Conservation (phyloP, 2,113 vertebrate species). For the Callorhinus ursinus region DNA sequence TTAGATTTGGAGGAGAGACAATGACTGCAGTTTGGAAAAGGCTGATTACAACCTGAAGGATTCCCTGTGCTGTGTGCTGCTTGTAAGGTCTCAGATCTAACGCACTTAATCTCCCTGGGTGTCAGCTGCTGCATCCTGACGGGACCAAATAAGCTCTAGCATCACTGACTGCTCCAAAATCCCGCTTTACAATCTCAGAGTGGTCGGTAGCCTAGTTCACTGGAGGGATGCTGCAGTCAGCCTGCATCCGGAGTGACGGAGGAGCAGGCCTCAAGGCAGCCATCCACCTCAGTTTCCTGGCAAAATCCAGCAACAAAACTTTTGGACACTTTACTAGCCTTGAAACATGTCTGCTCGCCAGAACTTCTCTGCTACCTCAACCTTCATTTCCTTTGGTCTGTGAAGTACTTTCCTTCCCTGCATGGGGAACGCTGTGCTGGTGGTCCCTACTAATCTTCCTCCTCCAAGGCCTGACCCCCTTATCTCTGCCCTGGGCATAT, state of each 20-base stretch:
- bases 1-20: neutral
- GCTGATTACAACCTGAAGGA: neutral
- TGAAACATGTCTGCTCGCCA: neutral
- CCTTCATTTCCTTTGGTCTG: neutral
- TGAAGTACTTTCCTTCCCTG: neutral
- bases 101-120: neutral
- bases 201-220: neutral
- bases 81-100: neutral
- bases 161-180: neutral
- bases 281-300: neutral
- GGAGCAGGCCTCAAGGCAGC: neutral
- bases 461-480: neutral
- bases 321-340: neutral
- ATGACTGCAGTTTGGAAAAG: neutral
- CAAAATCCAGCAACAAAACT: neutral
- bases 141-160: neutral
- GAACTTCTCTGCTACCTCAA: neutral
- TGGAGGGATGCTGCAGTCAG: neutral
- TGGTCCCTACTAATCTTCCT: no score
- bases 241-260: accelerated
- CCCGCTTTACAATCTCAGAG: neutral
- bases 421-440: no score
- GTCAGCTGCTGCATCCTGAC: neutral
- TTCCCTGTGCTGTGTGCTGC: no score
- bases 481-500: neutral